phyloP scores from a whole-genome alignment of 2,888 invertebrate species.

The Phyto melanocephala region DNA sequence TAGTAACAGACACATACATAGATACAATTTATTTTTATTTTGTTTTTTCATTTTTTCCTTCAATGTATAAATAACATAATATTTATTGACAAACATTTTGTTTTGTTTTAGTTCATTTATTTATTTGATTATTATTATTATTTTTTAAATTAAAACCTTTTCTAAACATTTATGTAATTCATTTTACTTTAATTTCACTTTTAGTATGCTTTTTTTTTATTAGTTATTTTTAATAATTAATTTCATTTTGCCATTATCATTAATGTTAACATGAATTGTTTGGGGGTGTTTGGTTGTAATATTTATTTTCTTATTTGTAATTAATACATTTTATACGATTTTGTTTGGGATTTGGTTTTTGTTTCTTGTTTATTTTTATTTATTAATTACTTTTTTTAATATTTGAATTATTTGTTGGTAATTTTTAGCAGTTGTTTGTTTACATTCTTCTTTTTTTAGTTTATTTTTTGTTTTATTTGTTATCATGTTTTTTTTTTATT shows the following conservation, averaged over 20 bases:
- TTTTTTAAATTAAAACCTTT: slow-evolving; percentile 48
- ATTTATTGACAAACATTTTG: slow-evolving; percentile 49
- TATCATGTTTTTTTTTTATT: slow-evolving; percentile 2
- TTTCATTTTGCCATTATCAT: slow-evolving; percentile 38
- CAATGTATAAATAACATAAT: slow-evolving; percentile 59
- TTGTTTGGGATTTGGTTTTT: slow-evolving; percentile 18
- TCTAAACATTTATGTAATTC: slow-evolving; percentile 61
- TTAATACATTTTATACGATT: slow-evolving; percentile 28
- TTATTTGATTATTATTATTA: too few relatives aligned
- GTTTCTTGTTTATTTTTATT: slow-evolving; percentile 46
- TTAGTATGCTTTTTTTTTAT: slow-evolving; percentile 34
- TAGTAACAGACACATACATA: slow-evolving; percentile 51
- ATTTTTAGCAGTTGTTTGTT: slow-evolving; percentile 64
- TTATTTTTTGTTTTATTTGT: slow-evolving; percentile 69
- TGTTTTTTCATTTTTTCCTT: slow-evolving; percentile 1
- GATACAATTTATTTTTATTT: slow-evolving; percentile 11
- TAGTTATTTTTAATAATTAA: slow-evolving; percentile 68
- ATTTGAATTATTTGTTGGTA: slow-evolving; percentile 2
- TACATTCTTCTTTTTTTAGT: slow-evolving; percentile 42
- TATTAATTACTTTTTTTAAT: slow-evolving; percentile 48
- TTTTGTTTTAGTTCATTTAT: slow-evolving; percentile 4
- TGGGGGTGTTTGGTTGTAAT: slow-evolving; percentile 64
- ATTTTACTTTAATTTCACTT: slow-evolving; percentile 2
- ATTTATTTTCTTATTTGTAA: neutral
- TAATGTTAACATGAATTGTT: slow-evolving; percentile 63